These are phyloP conservation scores for Stenotaenia linearis DNA, from an alignment of 2,888 invertebrate genomes.

Conservation along the genomic window DNA sequence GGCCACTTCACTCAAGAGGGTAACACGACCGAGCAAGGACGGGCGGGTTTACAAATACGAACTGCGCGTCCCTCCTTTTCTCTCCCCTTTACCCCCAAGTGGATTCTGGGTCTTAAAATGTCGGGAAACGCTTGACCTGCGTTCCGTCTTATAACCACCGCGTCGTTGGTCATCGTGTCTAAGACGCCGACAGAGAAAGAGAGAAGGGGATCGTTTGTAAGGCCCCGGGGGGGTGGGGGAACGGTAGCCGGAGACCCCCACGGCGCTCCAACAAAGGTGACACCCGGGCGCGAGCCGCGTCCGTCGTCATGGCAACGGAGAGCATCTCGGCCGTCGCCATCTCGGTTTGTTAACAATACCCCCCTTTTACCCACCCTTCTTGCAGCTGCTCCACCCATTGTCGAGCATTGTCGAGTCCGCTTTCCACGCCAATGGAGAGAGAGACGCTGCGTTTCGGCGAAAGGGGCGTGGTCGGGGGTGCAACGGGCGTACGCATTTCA, in stretches of 20 bases:
- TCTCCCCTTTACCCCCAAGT: neutral
- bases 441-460: neutral
- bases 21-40: neutral
- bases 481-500: slow-evolving; percentile 14
- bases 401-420: neutral
- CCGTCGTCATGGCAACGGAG: slow-evolving; percentile 15
- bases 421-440: slow-evolving; percentile 19
- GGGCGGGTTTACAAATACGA: neutral
- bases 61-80: neutral
- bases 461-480: slow-evolving; percentile 19
- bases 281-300: slow-evolving; percentile 26
- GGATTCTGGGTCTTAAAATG: neutral
- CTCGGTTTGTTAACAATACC: neutral
- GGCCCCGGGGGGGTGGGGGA: neutral
- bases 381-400: slow-evolving; percentile 13
- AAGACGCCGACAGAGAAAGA: neutral
- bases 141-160: neutral
- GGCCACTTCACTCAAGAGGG: slow-evolving; percentile 29
- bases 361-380: neutral
- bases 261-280: slow-evolving; percentile 4
- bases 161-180: slow-evolving; percentile 24
- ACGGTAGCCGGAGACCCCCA: slow-evolving; percentile 18
- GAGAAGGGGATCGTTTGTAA: neutral
- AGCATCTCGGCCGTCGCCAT: neutral
- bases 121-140: slow-evolving; percentile 26